Percentiles rank a stretch among this genome's conserved stretches.
Evolutionary conservation across 1,140 invertebrate species (phyloP).

Genomic region (Micrasema longulum): DNA sequence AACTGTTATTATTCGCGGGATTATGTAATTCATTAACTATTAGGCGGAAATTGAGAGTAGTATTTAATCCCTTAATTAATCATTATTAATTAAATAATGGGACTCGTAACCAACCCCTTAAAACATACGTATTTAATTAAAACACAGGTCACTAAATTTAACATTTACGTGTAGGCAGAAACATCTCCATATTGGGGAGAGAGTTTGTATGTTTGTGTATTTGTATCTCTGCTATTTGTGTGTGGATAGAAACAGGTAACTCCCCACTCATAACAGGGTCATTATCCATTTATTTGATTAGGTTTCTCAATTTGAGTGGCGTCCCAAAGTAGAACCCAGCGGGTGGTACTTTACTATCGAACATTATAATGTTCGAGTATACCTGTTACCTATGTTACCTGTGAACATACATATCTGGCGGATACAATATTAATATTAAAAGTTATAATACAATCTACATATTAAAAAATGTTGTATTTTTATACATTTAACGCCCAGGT

Average conservation of each 20-base stretch:
- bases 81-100: conserved; percentile 17
- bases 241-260: conserved; percentile 11
- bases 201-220: no score
- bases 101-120: conserved; percentile 10
- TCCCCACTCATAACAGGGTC: conserved; percentile 44
- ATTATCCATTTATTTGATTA: conserved; percentile 56
- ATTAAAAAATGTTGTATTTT: no score
- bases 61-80: conserved; percentile 18
- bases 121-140: conserved; percentile 15
- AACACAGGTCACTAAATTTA: conserved; percentile 17
- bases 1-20: no score
- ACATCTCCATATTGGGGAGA: no score
- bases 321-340: conserved; percentile 42
- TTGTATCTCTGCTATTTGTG: not conserved
- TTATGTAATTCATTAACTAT: no score
- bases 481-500: no score
- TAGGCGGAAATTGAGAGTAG: not conserved
- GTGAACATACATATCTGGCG: no score
- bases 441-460: no score
- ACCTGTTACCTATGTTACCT: no score
- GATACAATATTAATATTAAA: no score
- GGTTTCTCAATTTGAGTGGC: conserved; percentile 51
- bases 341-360: conserved; percentile 14
- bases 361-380: no score
- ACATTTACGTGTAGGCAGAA: conserved; percentile 4